These are phyloP conservation scores for Hydropotes inermis DNA, from an alignment of 2,113 vertebrate genomes.

Conservation along the genomic window DNA sequence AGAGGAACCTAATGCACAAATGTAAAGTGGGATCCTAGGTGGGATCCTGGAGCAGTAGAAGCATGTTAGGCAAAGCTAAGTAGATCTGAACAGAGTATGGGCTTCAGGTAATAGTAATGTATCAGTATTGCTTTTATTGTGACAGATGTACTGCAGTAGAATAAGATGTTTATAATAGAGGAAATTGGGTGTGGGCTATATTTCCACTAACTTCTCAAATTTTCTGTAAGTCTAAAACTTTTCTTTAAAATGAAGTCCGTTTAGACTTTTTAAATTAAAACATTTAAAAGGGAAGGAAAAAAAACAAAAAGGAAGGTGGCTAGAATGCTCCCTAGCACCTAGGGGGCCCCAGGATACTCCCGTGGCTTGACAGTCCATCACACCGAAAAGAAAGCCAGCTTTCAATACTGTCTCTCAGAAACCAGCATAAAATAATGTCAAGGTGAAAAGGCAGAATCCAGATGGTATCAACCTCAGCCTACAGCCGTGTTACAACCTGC, in stretches of 20 bases:
- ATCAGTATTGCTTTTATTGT: fast-evolving
- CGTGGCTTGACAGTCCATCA: fast-evolving
- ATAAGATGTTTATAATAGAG: not conserved
- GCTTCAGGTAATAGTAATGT: fast-evolving
- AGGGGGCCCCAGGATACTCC: fast-evolving
- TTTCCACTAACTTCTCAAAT: not conserved
- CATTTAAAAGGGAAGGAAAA: not conserved
- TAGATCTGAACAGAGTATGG: not conserved
- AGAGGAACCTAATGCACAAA: no score
- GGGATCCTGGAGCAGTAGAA: not conserved
- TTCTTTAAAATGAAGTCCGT: not conserved
- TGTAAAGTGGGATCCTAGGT: not conserved
- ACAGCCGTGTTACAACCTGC: fast-evolving
- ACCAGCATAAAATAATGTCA: not conserved
- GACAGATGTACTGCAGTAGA: fast-evolving
- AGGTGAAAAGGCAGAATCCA: not conserved
- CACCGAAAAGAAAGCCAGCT: not conserved
- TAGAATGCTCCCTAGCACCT: fast-evolving
- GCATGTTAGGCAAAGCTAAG: not conserved
- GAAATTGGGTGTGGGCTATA: no score
- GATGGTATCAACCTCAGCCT: fast-evolving
- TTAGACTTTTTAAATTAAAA: not conserved
- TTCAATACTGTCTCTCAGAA: not conserved
- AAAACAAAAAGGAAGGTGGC: not conserved
- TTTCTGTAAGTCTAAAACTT: not conserved